Evolutionary conservation across 2,797 vertebrate species (phyloP).

Genomic region (Parambassis ranga): DNA sequence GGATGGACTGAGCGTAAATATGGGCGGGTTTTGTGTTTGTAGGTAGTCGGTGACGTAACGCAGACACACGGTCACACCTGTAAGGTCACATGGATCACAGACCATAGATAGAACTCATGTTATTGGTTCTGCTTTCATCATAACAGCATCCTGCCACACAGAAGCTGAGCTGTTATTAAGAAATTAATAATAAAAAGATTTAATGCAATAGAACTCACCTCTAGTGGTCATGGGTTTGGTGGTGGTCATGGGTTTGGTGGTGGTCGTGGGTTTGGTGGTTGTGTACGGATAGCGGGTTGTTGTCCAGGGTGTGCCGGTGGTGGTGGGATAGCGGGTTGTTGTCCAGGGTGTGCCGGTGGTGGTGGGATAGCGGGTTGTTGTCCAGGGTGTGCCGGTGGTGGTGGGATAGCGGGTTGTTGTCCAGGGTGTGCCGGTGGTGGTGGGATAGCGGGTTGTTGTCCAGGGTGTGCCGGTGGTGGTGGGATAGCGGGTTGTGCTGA

Average conservation of each 20-base stretch:
- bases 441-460: neutral
- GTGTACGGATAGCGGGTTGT: neutral
- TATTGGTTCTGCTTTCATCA: no score
- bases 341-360: no score
- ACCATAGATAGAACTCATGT: no score
- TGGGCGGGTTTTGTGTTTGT: fast-evolving
- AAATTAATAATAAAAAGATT: no score
- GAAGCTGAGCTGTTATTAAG: no score
- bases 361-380: neutral
- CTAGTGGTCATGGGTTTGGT: neutral
- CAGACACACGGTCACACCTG: slow-evolving; percentile 64
- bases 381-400: neutral
- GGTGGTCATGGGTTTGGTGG: neutral
- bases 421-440: no score
- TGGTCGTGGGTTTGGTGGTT: neutral
- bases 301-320: no score
- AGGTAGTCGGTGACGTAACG: slow-evolving; percentile 16
- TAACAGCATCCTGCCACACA: no score
- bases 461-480: neutral
- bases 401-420: no score
- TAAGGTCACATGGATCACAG: slow-evolving; percentile 1
- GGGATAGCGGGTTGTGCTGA: neutral
- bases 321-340: neutral
- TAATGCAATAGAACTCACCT: slow-evolving; percentile 42
- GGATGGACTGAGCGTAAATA: slow-evolving; percentile 46